A percentile compares a stretch with the other conserved stretches of the same genome.
phyloP scores from a whole-genome alignment of 2,888 invertebrate species.

The Periphyllus acericola region DNA sequence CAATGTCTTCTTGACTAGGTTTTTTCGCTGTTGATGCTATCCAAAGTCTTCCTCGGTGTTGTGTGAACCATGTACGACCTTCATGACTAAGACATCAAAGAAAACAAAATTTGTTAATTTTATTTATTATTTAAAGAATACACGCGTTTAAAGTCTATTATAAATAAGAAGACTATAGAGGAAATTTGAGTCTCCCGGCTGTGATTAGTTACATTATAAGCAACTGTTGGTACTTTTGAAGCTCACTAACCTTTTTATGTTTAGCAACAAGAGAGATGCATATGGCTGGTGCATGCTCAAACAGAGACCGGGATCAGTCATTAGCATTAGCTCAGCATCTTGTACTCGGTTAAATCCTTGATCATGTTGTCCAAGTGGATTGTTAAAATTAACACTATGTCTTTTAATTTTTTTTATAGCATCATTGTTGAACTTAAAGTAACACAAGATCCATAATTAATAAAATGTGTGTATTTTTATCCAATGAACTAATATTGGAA shows the following conservation, averaged over 20 bases:
- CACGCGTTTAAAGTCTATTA: too few species aligned
- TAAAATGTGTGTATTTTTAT: background rate
- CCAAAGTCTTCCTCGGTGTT: slow-evolving; percentile 93
- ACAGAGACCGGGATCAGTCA: slow-evolving; percentile 87
- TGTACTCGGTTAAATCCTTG: slow-evolving; percentile 71
- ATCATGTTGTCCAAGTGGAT: slow-evolving; percentile 35
- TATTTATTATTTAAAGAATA: too few species aligned
- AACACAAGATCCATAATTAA: background rate
- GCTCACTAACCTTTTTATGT: slow-evolving; percentile 81
- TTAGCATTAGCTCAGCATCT: slow-evolving; percentile 81
- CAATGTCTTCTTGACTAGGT: slow-evolving; percentile 70
- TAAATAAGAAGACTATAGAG: too few species aligned
- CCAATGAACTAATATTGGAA: background rate
- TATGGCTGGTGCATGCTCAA: slow-evolving; percentile 96
- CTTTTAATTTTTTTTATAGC: slow-evolving; percentile 45
- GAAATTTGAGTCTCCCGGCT: too few species aligned
- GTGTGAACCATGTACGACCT: slow-evolving; percentile 92
- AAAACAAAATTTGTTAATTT: background rate
- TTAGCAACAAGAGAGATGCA: slow-evolving; percentile 90
- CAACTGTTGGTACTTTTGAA: too few species aligned
- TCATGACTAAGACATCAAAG: slow-evolving; percentile 77
- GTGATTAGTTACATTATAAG: too few species aligned
- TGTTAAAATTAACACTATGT: slow-evolving; percentile 64
- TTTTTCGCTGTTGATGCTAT: slow-evolving; percentile 87
- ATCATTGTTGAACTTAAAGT: slow-evolving; percentile 58